Evolutionary conservation across 1,140 invertebrate species (phyloP), one percentile per base, ranked within the genome.

Genomic region (Caenorhabditis briggsae): DNA sequence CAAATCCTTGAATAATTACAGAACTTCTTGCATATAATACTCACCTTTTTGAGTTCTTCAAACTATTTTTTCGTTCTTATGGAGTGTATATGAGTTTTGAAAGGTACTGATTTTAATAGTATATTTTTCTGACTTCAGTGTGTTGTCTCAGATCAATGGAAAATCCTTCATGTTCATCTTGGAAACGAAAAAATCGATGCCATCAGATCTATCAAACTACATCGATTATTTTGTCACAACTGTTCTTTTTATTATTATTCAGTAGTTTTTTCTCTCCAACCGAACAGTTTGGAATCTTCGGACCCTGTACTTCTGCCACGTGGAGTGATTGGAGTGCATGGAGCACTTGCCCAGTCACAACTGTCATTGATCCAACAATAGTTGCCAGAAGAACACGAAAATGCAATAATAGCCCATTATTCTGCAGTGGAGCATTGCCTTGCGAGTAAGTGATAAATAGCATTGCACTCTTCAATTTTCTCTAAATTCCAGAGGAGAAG

Each of bases 161-260:
- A 50, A 78, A 50, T 50, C 70, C 70, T 78, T 70, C 64, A 70
- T 70, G 64, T 46, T 43, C 64, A 70, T n/a, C 64, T 70, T 78
- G 70, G 70, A 78, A 78, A 50, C 70, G 70, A n/a, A 78, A 50
- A 78, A 78, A 50, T 70, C 65, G 65, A 46, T 50, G 46, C 50
- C 23, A 46, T 12, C 2, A 14, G 18, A n/a, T 41, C 12, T 50
- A 50, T 78, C 70, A 78, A 46, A n/a, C 9, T 16, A 23, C 70
- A 23, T 50, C 70, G 14, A 53, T 78, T 43, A 11, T 50, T 50
- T 12, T 78, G 16, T 78, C 64, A 18, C 33, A 46, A 11, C 33
- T 70, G 33, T 46, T 70, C 41, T 70, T 78, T 53, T n/a, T 78
- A 9, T 43, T 78, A 18, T 33, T 78, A 78, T 78, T 78, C 14